Base-by-base conservation (phyloP, 2,113 vertebrate species). In the Etheostoma spectabile region DNA sequence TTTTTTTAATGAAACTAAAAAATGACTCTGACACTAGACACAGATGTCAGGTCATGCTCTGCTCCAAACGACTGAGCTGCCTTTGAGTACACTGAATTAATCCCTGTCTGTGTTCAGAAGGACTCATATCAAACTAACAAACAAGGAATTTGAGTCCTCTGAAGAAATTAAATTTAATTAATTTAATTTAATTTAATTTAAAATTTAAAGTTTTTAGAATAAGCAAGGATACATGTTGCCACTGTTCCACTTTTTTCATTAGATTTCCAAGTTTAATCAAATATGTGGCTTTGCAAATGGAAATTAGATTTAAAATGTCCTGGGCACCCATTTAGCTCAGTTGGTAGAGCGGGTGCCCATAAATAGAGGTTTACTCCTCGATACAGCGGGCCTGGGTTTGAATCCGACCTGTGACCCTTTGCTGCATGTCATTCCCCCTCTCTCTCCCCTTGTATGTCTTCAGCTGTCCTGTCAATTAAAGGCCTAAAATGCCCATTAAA, bases 21-120 rank as follows among this genome's bases (percentile, higher is more conserved):
- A 83, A 77, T 63, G 56, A 77, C 35, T 77, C 67, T 48, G 8
- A n/a, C 62, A 79, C 55, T 77, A 82, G 38, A 89, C 74, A 57
- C 78, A 86, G 72, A 84, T 86, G 80, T 89, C 63, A 83, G 76
- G 78, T 88, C 63, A 21, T 33, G 62, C 69, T 73, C 73, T 48
- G 68, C 70, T 83, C 84, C 67, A 79, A 71, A 88, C 3, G 59
- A 80, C 65, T 86, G 57, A 80, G 59, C 82, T 81, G 79, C 74
- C 42, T 83, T 71, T 87, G 74, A 80, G 69, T 77, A 53, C 76
- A 65, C 33, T 77, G 71, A 76, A 83, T 61, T 74, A 89, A 91
- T 89, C 72, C 57, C 53, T 52, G 27, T 18, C 70, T 81, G 59
- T 74, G 59, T 87, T 86, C 53, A 85, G 72, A 88, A 56, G 22